Conservation (phyloP, 2,888 invertebrate genomes). For the Nephrotoma guestfalica region DNA sequence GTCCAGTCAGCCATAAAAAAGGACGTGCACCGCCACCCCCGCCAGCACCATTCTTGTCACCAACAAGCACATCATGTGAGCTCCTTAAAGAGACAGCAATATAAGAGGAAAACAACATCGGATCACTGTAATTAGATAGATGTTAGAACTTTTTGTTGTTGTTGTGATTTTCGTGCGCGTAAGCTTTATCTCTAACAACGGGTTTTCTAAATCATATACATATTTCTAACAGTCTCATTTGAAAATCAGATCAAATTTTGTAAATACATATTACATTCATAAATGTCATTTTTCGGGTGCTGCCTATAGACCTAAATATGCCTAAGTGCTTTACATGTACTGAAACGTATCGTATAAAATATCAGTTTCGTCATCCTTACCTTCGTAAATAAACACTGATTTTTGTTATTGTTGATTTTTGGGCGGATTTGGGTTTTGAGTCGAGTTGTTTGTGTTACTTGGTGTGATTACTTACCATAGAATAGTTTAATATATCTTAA, state of each 20-base stretch:
- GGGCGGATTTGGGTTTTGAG: neutral
- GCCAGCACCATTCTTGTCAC: neutral
- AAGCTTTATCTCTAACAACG: neutral
- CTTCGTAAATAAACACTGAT: neutral
- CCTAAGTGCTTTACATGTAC: neutral
- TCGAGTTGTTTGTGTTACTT: neutral
- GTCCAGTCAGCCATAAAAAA: slow-evolving; percentile 21
- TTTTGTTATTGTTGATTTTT: neutral
- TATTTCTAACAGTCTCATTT: neutral
- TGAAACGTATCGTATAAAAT: neutral
- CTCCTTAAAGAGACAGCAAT: neutral
- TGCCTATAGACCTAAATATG: neutral
- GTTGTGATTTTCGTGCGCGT: neutral
- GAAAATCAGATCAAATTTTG: neutral
- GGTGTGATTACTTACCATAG: neutral
- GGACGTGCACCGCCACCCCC: slow-evolving; percentile 26
- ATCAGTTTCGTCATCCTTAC: neutral
- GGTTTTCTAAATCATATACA: neutral
- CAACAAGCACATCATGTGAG: neutral
- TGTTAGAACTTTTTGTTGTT: neutral
- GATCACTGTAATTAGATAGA: neutral
- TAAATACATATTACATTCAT: neutral
- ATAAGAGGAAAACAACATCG: neutral
- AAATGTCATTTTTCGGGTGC: neutral
- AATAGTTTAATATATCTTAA: neutral